Evolutionary conservation across 2,797 vertebrate species (phyloP).

Genomic region (Sphenopsis melanotis): DNA sequence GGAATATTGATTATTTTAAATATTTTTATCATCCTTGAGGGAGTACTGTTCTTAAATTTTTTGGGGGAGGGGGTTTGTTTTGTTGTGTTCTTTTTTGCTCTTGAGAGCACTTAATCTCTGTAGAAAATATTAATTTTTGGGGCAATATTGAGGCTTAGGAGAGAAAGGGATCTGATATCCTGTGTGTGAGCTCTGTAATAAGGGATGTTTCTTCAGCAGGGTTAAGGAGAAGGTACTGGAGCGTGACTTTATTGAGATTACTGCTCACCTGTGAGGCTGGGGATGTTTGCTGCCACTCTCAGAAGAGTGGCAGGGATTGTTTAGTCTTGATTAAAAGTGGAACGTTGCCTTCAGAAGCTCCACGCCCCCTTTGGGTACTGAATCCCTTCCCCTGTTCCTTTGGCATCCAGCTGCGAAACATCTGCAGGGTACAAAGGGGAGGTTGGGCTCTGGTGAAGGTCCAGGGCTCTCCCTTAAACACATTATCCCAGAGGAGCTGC

Average conservation of each 20-base stretch:
- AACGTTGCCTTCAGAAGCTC: not conserved
- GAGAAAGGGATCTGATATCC: not conserved
- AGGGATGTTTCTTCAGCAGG: not conserved
- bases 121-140: not conserved
- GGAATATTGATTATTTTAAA: not conserved
- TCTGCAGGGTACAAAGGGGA: not conserved
- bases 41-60: not conserved
- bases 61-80: accelerated
- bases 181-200: not conserved
- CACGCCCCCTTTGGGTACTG: not conserved
- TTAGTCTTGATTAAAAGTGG: not conserved
- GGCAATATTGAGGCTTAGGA: not conserved
- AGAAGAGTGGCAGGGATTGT: not conserved
- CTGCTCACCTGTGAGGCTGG: not conserved
- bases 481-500: not conserved
- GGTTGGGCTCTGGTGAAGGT: not conserved
- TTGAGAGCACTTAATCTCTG: not conserved
- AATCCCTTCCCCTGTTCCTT: not conserved
- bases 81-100: accelerated
- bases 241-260: not conserved
- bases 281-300: not conserved
- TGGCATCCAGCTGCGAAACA: not conserved
- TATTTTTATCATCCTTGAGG: not conserved
- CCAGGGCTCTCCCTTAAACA: not conserved
- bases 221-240: not conserved